Base-by-base conservation (phyloP, 30 jellyfish, hydroid and myxozoan species). In the Chrysaora quinquecirrha region DNA sequence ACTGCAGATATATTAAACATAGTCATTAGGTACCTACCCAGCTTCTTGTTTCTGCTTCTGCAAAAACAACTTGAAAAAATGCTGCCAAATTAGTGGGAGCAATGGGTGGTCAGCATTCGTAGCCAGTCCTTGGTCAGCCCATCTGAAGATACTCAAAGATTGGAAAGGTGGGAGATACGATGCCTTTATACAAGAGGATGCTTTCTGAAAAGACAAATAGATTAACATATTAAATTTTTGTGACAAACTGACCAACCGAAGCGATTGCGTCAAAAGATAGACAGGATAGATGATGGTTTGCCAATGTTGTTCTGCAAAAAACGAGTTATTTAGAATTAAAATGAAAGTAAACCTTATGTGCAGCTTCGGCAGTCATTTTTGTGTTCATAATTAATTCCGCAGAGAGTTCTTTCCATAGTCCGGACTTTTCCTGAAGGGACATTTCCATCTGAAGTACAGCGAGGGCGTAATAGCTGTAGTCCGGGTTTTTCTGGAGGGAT, bases 281-380 rank as follows among this genome's bases (percentile, higher is more conserved):
- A n/a, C n/a, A n/a, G n/a, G n/a, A n/a, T n/a, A n/a, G n/a, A n/a
- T n/a, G n/a, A n/a, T n/a, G n/a, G n/a, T n/a, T n/a, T n/a, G n/a
- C n/a, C n/a, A n/a, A n/a, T n/a, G n/a, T n/a, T n/a, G n/a, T n/a
- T n/a, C n/a, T n/a, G n/a, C n/a, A n/a, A n/a, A n/a, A n/a, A n/a
- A n/a, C n/a, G n/a, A n/a, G n/a, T n/a, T n/a, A n/a, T n/a, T n/a
- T n/a, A n/a, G n/a, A n/a, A n/a, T n/a, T n/a, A n/a, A n/a, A n/a
- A n/a, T n/a, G n/a, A n/a, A n/a, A n/a, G n/a, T n/a, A n/a, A 27
- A 91, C 98, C 96, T 91, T 91, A 85, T 85, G 81, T 1, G 96
- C 96, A 16, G 78, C 80, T 25, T 91, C 96, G 25, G 73, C 66
- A 24, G 85, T n/a, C 38, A 85, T 0, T 3, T 81, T 19, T 16